Evolutionary conservation across 2,797 vertebrate genomes (phyloP).

Genomic region (Micrastur ruficollis): DNA sequence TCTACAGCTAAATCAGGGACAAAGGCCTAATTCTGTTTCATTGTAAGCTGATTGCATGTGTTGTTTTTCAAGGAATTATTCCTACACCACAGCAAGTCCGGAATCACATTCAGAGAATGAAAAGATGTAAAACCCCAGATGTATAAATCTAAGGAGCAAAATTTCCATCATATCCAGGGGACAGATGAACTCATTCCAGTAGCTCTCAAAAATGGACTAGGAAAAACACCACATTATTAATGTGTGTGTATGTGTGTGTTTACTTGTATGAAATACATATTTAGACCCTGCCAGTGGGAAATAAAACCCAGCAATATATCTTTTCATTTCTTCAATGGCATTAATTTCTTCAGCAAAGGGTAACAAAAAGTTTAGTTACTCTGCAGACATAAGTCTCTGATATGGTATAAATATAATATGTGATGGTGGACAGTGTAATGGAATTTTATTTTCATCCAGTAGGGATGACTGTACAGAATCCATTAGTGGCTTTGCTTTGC

Average conservation of each 20-base stretch:
- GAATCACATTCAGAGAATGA: not conserved
- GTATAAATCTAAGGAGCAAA: constrained; percentile 39
- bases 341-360: constrained; percentile 62
- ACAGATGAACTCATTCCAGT: constrained; percentile 35
- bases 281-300: constrained; percentile 47
- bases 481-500: constrained; percentile 39
- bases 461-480: constrained; percentile 51
- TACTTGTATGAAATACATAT: constrained; percentile 50
- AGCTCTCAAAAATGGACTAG: constrained; percentile 7
- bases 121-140: not conserved
- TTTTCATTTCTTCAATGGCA: constrained; percentile 59
- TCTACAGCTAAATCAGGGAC: not conserved
- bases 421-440: constrained; percentile 45
- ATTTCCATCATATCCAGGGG: constrained; percentile 29
- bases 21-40: not conserved
- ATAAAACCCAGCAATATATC: constrained; percentile 52
- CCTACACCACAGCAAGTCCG: not conserved
- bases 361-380: constrained; percentile 63
- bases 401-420: constrained; percentile 59
- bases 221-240: constrained; percentile 47
- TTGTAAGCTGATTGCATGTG: not conserved
- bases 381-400: constrained; percentile 45
- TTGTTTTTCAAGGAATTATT: not conserved
- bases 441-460: constrained; percentile 54
- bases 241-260: constrained; percentile 8